These are phyloP conservation scores for Octodon degus DNA, from an alignment of 2,113 vertebrate genomes.

Conservation along the genomic window DNA sequence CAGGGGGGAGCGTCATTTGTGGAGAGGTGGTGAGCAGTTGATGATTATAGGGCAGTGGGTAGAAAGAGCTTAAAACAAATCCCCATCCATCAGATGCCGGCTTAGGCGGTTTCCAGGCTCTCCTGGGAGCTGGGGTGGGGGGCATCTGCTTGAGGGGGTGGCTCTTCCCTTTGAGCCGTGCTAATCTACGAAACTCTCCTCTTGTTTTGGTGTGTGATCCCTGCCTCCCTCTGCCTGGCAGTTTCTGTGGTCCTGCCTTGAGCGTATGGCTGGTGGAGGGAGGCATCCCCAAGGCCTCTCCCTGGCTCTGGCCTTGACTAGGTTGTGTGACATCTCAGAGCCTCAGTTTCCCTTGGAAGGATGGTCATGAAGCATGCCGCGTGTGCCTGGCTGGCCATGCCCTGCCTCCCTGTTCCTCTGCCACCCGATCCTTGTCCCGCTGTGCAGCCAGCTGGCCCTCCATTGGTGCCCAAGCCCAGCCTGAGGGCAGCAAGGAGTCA, in stretches of 20 bases:
- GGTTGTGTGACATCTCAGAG: not conserved
- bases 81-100: conserved; percentile 81
- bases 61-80: conserved; percentile 86
- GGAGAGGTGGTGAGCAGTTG: conserved; percentile 81
- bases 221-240: not conserved
- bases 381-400: not conserved
- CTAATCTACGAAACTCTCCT: conserved; percentile 15
- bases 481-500: not conserved
- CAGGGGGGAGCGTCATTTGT: conserved; percentile 33
- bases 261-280: not conserved
- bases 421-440: not conserved
- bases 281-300: not conserved
- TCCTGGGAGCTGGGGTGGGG: not conserved
- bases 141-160: not conserved
- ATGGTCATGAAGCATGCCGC: not conserved
- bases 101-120: conserved; percentile 72
- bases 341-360: not conserved
- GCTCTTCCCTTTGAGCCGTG: conserved; percentile 3
- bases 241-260: not conserved
- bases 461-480: not conserved
- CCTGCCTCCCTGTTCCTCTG: not conserved
- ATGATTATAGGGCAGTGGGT: conserved; percentile 81
- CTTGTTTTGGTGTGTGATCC: not conserved
- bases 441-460: fast-evolving
- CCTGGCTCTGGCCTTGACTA: conserved; percentile 3